A percentile compares a stretch with the other conserved stretches of the same genome.
phyloP scores from a whole-genome alignment of 2,797 vertebrate genomes.

The Argya squamiceps region DNA sequence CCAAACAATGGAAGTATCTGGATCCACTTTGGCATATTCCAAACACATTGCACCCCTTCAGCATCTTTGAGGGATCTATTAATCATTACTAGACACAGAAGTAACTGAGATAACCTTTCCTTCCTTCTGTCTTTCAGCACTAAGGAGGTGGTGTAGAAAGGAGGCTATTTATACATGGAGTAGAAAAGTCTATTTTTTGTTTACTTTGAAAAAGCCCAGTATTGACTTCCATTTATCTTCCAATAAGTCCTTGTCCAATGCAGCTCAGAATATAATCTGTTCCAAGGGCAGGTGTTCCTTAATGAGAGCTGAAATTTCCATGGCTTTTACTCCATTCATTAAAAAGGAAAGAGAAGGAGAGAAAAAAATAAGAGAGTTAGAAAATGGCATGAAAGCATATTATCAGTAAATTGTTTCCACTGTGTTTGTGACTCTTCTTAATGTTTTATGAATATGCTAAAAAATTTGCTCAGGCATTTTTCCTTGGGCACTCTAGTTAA shows the following conservation, averaged over 20 bases:
- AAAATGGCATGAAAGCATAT: conserved; percentile 77
- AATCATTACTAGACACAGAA: background rate
- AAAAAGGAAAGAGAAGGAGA: conserved; percentile 1
- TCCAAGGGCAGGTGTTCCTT: conserved; percentile 66
- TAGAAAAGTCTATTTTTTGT: conserved; percentile 45
- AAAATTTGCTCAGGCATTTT: conserved; percentile 77
- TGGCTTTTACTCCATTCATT: conserved; percentile 39
- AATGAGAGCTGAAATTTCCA: conserved; percentile 36
- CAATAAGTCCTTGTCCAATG: conserved; percentile 61
- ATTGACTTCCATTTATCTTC: conserved; percentile 72
- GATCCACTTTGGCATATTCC: background rate
- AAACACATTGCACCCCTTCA: background rate
- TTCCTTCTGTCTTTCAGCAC: background rate
- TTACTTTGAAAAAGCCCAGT: conserved; percentile 42
- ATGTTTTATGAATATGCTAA: conserved; percentile 86
- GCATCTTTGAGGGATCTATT: background rate
- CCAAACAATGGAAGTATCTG: background rate
- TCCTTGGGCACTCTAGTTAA: conserved; percentile 90
- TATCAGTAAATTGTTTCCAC: conserved; percentile 81
- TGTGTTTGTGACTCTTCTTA: conserved; percentile 80
- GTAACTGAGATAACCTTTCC: background rate
- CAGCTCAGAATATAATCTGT: conserved; percentile 16
- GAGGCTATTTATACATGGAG: background rate
- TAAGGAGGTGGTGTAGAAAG: background rate
- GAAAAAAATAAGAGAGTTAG: conserved; percentile 30